A percentile compares a stretch with the other conserved stretches of the same genome.
phyloP scores from a whole-genome alignment of 1,140 invertebrate genomes.

The Aphidius gifuensis region DNA sequence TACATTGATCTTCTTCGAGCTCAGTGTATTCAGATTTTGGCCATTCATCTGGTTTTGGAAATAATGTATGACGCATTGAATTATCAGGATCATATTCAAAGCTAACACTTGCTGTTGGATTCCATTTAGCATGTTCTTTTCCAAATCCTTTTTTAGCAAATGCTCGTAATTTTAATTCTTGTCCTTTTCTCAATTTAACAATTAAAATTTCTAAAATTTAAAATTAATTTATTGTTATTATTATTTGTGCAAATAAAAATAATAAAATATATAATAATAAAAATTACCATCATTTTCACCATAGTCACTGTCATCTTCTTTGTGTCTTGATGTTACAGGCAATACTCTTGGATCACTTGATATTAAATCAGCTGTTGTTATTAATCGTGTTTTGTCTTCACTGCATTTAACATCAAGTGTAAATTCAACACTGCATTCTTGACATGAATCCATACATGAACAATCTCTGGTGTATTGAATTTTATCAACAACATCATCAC shows the following conservation, averaged over 20 bases:
- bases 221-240: constrained; percentile 3
- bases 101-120: constrained; percentile 94
- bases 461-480: constrained; percentile 88
- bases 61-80: constrained; percentile 91
- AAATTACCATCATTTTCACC: constrained; percentile 78
- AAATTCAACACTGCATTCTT: constrained; percentile 97
- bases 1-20: constrained; percentile 88
- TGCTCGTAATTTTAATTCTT: constrained; percentile 92
- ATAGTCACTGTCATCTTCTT: constrained; percentile 90
- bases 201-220: constrained; percentile 81
- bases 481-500: constrained; percentile 80
- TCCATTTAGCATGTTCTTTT: constrained; percentile 99
- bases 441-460: constrained; percentile 94
- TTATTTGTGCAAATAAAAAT: neutral
- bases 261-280: constrained; percentile 16
- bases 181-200: constrained; percentile 96
- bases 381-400: constrained; percentile 89
- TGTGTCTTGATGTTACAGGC: constrained; percentile 86
- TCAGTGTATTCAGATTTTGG: constrained; percentile 97
- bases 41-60: constrained; percentile 98
- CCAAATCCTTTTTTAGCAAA: constrained; percentile 97
- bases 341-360: constrained; percentile 87
- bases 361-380: constrained; percentile 96
- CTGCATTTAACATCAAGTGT: constrained; percentile 93
- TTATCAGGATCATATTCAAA: constrained; percentile 99